These are phyloP conservation scores for Xenus cinereus DNA, from an alignment of 2,113 vertebrate genomes.

Conservation along the genomic window DNA sequence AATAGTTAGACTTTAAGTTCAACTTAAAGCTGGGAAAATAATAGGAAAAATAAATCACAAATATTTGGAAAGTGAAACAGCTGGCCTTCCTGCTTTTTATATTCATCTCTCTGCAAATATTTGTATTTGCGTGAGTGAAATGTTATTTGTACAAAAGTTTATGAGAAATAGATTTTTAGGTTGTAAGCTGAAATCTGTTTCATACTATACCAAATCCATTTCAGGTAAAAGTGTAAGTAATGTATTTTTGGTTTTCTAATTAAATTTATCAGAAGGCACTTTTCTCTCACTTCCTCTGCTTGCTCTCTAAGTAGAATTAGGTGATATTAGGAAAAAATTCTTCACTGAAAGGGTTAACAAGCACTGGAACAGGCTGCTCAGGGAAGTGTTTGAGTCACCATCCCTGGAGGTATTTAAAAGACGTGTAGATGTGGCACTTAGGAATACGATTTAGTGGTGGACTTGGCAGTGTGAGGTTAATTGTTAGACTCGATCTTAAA, in stretches of 20 bases:
- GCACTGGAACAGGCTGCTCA: background rate
- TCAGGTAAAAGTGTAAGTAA: background rate
- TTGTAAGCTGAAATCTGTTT: background rate
- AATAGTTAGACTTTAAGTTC: background rate
- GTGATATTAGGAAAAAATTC: background rate
- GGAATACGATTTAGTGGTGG: background rate
- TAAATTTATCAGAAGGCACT: background rate
- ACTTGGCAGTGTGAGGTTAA: background rate
- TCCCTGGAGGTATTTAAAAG: background rate
- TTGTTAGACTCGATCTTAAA: background rate
- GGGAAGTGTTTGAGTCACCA: background rate
- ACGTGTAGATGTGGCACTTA: fast-evolving
- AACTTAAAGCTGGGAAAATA: background rate
- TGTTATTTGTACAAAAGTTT: background rate
- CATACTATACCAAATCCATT: background rate
- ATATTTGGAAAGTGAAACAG: background rate
- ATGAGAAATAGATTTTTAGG: background rate
- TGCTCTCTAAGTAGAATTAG: background rate
- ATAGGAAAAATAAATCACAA: background rate
- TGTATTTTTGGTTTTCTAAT: background rate
- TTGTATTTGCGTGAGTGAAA: background rate
- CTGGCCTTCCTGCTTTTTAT: background rate
- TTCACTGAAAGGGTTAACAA: background rate
- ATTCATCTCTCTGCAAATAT: background rate
- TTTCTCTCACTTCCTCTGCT: background rate